These are phyloP conservation scores for Ataeniobius toweri DNA, from an alignment of 2,797 vertebrate species.

Conservation along the genomic window DNA sequence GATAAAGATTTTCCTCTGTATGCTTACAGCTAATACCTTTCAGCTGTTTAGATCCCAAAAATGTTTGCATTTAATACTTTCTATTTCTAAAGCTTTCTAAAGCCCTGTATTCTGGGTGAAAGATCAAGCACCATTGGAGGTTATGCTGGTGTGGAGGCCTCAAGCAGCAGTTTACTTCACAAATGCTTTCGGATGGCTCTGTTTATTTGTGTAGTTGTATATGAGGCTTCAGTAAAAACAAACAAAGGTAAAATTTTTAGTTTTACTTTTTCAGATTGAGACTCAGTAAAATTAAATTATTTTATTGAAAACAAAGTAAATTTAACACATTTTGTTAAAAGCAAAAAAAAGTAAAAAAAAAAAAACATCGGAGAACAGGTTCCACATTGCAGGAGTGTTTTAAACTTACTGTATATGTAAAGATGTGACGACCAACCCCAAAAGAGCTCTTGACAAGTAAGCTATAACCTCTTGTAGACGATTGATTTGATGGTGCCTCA, in stretches of 20 bases:
- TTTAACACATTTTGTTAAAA: background rate
- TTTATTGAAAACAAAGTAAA: background rate
- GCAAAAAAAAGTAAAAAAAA: background rate
- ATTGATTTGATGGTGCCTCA: background rate
- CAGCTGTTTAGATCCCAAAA: background rate
- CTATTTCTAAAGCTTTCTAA: background rate
- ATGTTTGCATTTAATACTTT: background rate
- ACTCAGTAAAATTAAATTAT: too few species aligned
- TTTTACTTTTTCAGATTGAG: too few species aligned
- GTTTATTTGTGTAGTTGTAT: background rate
- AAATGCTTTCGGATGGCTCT: too few species aligned
- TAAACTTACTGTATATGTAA: background rate
- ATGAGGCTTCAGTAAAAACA: background rate
- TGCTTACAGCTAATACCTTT: background rate
- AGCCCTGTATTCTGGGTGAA: background rate
- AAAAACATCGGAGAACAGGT: background rate
- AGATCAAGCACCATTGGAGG: background rate
- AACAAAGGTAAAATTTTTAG: background rate
- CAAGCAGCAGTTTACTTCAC: background rate
- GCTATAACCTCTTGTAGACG: background rate
- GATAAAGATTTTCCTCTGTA: background rate
- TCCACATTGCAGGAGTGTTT: background rate
- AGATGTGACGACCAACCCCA: background rate
- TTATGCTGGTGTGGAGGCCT: background rate
- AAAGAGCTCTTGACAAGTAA: background rate